Percentiles rank a stretch among this genome's conserved stretches.
These are phyloP conservation scores for Platyura marginata DNA, from an alignment of 1,140 invertebrate species.

Conservation along the genomic window DNA sequence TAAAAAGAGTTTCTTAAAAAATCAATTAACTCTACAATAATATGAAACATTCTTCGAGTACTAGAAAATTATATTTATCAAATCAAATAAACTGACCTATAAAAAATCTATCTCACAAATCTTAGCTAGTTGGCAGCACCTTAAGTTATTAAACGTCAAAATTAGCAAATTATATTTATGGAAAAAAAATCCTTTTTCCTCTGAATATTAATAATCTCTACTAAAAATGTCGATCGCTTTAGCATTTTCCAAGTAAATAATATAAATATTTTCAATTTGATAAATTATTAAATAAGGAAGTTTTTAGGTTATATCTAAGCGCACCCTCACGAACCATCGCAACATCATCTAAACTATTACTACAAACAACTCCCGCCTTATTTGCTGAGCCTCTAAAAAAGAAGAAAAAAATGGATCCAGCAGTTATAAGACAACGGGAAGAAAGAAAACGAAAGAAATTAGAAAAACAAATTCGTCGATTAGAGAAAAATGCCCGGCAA, in stretches of 20 bases:
- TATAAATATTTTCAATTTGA: not conserved
- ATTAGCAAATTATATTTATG: no score
- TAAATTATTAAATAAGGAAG: not conserved
- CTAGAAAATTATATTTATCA: no score
- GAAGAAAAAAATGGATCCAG: conserved; percentile 70
- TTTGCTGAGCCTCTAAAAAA: conserved; percentile 69
- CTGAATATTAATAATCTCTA: no score
- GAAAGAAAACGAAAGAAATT: conserved; percentile 60
- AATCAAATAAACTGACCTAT: no score
- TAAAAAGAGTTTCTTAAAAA: no score
- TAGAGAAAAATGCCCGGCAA: conserved; percentile 56
- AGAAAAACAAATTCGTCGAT: conserved; percentile 60
- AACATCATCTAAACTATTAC: not conserved
- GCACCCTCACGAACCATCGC: not conserved
- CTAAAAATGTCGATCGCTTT: not conserved
- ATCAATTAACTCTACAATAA: no score
- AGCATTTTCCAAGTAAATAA: not conserved
- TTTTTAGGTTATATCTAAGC: not conserved
- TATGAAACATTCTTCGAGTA: no score
- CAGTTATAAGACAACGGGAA: conserved; percentile 52
- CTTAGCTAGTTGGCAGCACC: no score
- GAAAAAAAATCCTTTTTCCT: no score
- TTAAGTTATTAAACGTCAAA: no score
- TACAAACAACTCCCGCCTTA: conserved; percentile 15
- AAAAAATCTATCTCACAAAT: no score